Percentiles rank a stretch among this genome's conserved stretches.
phyloP scores from a whole-genome alignment of 2,113 vertebrate genomes.

The Lamprotornis superbus region DNA sequence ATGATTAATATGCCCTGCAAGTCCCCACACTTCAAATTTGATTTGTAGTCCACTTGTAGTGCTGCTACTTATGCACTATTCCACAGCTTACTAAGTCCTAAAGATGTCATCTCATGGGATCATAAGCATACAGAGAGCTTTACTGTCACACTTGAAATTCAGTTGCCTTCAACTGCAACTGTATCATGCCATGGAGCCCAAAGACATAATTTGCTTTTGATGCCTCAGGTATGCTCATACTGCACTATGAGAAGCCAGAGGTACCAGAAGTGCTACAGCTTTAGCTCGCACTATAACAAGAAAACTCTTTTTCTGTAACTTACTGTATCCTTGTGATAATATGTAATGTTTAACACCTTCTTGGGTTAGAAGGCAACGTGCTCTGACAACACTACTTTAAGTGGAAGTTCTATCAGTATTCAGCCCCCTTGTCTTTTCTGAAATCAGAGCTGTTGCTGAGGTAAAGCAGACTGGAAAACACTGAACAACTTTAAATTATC shows the following conservation, averaged over 20 bases:
- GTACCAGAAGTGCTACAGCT: neutral
- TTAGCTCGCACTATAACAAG: neutral
- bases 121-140: neutral
- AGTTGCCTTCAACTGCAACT: neutral
- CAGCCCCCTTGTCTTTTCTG: neutral
- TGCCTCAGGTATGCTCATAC: rapidly evolving
- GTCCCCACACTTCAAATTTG: neutral
- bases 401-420: neutral
- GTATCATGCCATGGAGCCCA: neutral
- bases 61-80: neutral
- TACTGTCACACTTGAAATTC: neutral
- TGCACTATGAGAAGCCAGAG: neutral
- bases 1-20: neutral
- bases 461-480: neutral
- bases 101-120: neutral
- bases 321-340: neutral
- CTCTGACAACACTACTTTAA: neutral
- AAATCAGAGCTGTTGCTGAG: neutral
- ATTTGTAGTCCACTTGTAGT: neutral
- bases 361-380: neutral
- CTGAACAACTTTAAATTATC: neutral
- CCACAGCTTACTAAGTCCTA: neutral
- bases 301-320: neutral
- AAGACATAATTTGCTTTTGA: neutral
- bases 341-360: neutral